A percentile compares a stretch with the other conserved stretches of the same genome.
phyloP scores from a whole-genome alignment of 1,140 invertebrate species.

The Chionoecetes opilio region DNA sequence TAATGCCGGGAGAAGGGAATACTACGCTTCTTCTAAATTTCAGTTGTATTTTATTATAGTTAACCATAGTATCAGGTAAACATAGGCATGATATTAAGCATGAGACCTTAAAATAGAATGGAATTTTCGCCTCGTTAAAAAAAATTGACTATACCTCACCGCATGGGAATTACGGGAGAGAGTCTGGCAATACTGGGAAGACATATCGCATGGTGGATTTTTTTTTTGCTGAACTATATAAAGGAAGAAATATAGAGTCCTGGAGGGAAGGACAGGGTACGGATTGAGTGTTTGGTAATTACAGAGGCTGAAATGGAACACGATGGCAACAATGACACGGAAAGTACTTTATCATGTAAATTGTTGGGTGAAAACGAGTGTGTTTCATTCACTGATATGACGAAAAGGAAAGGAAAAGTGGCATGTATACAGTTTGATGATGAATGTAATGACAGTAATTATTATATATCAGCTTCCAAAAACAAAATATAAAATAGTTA shows the following conservation, averaged over 20 bases:
- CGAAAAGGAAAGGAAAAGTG: too few species aligned
- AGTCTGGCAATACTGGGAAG: neutral
- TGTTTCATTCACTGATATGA: neutral
- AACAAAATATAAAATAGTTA: neutral
- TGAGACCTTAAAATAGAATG: too few species aligned
- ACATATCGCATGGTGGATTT: neutral
- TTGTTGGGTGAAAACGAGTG: neutral
- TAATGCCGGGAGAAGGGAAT: too few species aligned
- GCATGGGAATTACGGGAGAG: neutral
- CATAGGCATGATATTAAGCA: too few species aligned
- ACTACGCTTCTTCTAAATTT: too few species aligned
- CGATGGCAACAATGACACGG: neutral
- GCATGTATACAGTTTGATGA: too few species aligned
- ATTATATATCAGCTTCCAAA: neutral
- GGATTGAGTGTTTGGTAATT: neutral
- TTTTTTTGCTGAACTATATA: too few species aligned
- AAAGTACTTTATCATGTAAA: constrained; percentile 10
- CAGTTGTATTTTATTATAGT: too few species aligned
- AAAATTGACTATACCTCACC: neutral
- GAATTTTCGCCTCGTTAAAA: too few species aligned
- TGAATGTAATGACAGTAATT: too few species aligned
- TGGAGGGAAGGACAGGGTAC: neutral
- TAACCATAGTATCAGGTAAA: too few species aligned
- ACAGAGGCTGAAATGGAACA: neutral
- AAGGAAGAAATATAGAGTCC: too few species aligned